phyloP scores from a whole-genome alignment of 2,888 invertebrate genomes.

The Lasioglossum malachurum region DNA sequence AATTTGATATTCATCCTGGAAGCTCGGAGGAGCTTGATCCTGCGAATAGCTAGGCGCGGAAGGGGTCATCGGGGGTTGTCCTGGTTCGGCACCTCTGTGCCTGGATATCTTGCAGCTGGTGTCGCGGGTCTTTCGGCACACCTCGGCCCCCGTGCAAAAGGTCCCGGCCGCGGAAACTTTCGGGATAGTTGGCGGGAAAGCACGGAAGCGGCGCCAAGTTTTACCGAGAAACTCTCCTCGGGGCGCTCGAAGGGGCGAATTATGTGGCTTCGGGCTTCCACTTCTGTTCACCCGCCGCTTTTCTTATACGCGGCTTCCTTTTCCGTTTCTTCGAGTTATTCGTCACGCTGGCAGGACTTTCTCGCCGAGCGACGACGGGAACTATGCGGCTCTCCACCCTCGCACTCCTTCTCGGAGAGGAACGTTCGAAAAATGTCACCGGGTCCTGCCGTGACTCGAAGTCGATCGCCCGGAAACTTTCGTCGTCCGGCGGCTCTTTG shows the following conservation, averaged over 20 bases:
- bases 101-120: background rate
- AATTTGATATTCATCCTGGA: background rate
- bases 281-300: conserved; percentile 52
- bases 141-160: conserved; percentile 30
- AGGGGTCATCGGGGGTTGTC: background rate
- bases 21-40: background rate
- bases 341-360: conserved; percentile 53
- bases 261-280: conserved; percentile 65
- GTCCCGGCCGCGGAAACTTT: conserved; percentile 36
- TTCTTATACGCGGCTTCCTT: conserved; percentile 53
- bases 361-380: background rate
- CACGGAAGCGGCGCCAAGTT: conserved; percentile 66
- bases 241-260: conserved; percentile 67
- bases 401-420: background rate
- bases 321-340: conserved; percentile 53
- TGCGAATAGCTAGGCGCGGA: background rate
- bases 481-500: conserved; percentile 8
- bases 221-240: conserved; percentile 62
- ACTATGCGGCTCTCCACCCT: background rate
- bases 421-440: conserved; percentile 18
- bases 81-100: background rate
- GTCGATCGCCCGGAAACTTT: conserved; percentile 20
- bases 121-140: background rate
- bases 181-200: conserved; percentile 66
- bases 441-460: background rate